phyloP scores from a whole-genome alignment of 2,797 vertebrate genomes.

The Falco novaeseelandiae region DNA sequence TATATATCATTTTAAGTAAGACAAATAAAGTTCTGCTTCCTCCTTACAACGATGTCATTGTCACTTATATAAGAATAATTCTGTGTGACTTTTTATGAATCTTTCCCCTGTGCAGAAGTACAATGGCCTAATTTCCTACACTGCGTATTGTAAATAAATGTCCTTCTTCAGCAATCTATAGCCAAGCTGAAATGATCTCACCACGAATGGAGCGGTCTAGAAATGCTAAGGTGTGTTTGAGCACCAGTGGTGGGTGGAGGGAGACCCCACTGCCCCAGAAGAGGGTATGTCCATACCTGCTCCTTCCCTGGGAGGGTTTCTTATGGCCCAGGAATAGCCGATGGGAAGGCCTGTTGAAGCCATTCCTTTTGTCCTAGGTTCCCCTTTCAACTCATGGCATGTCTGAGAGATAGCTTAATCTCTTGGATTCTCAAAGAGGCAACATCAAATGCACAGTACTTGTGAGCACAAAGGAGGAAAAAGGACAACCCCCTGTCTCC shows the following conservation, averaged over 20 bases:
- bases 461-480: neutral
- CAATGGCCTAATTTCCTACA: conserved; percentile 85
- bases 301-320: neutral
- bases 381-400: neutral
- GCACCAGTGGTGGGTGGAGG: neutral
- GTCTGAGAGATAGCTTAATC: neutral
- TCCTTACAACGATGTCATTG: conserved; percentile 86
- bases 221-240: neutral
- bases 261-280: neutral
- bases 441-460: neutral
- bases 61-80: conserved; percentile 88
- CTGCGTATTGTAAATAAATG: conserved; percentile 80
- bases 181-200: conserved; percentile 59
- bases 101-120: conserved; percentile 83
- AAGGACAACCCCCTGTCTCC: neutral
- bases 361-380: neutral
- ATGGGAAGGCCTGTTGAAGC: neutral
- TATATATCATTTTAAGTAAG: conserved; percentile 88
- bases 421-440: neutral
- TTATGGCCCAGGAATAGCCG: accelerated
- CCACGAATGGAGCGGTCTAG: neutral
- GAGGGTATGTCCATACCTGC: neutral
- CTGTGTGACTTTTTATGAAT: conserved; percentile 85
- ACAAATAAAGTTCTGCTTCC: conserved; percentile 86
- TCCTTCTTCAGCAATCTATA: conserved; percentile 72